A percentile compares a stretch with the other conserved stretches of the same genome.
Evolutionary conservation across 2,113 vertebrate genomes (phyloP).

Genomic region (Chiloscyllium plagiosum): DNA sequence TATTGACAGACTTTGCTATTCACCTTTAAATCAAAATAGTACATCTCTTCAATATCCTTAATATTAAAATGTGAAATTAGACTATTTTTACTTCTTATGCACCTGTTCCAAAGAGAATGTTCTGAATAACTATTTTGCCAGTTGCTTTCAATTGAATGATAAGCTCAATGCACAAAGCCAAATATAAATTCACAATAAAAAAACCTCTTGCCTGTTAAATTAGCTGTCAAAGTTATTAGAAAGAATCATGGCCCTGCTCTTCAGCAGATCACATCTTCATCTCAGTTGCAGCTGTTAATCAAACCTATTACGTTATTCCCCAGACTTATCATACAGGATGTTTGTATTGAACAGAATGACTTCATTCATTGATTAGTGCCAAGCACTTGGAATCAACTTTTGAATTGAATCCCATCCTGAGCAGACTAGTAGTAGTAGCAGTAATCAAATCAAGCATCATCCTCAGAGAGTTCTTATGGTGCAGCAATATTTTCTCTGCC

Average conservation of each 20-base stretch:
- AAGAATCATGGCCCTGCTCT: not conserved
- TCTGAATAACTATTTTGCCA: not conserved
- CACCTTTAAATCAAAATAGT: not conserved
- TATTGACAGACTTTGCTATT: not conserved
- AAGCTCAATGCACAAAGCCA: not conserved
- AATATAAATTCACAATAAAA: not conserved
- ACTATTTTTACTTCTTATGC: not conserved
- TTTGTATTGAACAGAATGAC: not conserved
- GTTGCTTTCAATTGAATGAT: not conserved
- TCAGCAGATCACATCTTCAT: not conserved
- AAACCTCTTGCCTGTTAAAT: not conserved
- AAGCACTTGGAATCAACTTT: not conserved
- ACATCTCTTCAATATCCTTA: not conserved
- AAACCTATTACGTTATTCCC: not conserved
- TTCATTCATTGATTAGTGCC: not conserved
- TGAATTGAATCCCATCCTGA: not conserved
- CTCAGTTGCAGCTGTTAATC: not conserved
- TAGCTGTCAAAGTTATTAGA: not conserved
- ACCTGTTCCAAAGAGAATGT: not conserved
- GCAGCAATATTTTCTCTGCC: too few relatives aligned
- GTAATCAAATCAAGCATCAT: not conserved
- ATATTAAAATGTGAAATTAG: not conserved
- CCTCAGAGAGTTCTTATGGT: too few relatives aligned
- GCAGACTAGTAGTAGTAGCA: not conserved
- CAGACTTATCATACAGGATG: not conserved